These are phyloP conservation scores for Eriocheir sinensis DNA, from an alignment of 1,140 invertebrate species.

Conservation along the genomic window DNA sequence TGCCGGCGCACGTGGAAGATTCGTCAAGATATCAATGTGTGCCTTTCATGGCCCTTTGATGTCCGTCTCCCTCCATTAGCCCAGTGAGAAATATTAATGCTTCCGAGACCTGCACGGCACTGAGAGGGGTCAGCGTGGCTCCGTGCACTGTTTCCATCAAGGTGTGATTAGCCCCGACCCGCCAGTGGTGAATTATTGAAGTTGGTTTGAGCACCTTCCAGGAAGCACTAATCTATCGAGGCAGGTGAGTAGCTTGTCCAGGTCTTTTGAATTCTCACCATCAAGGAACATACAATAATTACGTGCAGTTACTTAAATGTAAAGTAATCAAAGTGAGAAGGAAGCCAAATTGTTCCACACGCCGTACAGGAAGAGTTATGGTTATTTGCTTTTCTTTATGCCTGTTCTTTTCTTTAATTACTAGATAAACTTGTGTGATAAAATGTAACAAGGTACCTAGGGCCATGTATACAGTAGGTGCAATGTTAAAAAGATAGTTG, in stretches of 20 bases:
- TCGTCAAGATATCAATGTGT: not conserved
- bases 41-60: no score
- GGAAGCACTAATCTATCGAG: not conserved
- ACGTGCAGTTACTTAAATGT: not conserved
- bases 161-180: not conserved
- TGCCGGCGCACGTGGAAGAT: not conserved
- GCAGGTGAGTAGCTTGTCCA: not conserved
- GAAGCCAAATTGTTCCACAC: not conserved
- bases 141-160: not conserved
- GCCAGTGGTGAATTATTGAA: not conserved
- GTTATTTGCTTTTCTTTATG: no score
- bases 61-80: not conserved
- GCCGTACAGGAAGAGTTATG: not conserved
- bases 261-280: not conserved
- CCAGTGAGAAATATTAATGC: not conserved
- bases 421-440: no score
- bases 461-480: no score
- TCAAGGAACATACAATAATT: not conserved
- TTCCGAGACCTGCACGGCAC: not conserved
- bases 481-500: no score
- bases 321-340: constrained; percentile 4
- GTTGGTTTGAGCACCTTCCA: not conserved
- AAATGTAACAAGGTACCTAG: no score
- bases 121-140: not conserved
- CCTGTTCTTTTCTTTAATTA: no score